phyloP scores from a whole-genome alignment of 2,113 vertebrate species.

The Ceratotherium simum region DNA sequence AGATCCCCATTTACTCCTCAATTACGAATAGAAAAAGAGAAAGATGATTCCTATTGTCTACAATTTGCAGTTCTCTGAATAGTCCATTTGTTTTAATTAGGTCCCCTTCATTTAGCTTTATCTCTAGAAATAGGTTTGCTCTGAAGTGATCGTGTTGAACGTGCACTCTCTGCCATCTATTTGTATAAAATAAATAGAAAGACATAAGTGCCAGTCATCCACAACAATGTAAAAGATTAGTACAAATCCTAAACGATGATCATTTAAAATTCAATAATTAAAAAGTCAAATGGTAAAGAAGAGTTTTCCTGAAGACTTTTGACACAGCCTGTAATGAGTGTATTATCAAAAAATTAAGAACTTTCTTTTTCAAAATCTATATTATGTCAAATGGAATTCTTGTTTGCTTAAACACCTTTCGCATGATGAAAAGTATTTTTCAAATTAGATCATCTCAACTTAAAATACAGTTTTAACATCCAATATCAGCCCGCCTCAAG shows the following conservation, averaged over 20 bases:
- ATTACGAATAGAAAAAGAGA: constrained; percentile 9
- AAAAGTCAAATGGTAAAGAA: not conserved
- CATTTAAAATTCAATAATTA: constrained; percentile 34
- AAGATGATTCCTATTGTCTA: not conserved
- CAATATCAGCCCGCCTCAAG: not conserved
- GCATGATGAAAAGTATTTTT: constrained; percentile 52
- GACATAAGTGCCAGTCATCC: not conserved
- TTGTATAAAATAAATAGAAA: constrained; percentile 55
- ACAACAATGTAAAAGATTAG: constrained; percentile 8
- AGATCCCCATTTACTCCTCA: not conserved
- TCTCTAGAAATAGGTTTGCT: not conserved
- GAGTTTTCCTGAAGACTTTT: not conserved
- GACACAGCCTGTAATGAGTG: accelerated
- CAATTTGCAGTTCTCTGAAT: not conserved
- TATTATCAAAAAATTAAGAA: constrained; percentile 6
- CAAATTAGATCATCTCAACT: constrained; percentile 30
- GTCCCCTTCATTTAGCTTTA: not conserved
- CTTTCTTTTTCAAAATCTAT: constrained; percentile 49
- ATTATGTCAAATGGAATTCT: constrained; percentile 51
- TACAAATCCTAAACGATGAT: not conserved
- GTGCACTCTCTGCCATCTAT: not conserved
- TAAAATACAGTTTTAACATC: not conserved
- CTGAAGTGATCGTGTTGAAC: not conserved
- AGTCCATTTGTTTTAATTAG: not conserved
- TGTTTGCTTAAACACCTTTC: constrained; percentile 49